Conservation (phyloP, 2,113 vertebrate species). For the Aptenodytes forsteri region DNA sequence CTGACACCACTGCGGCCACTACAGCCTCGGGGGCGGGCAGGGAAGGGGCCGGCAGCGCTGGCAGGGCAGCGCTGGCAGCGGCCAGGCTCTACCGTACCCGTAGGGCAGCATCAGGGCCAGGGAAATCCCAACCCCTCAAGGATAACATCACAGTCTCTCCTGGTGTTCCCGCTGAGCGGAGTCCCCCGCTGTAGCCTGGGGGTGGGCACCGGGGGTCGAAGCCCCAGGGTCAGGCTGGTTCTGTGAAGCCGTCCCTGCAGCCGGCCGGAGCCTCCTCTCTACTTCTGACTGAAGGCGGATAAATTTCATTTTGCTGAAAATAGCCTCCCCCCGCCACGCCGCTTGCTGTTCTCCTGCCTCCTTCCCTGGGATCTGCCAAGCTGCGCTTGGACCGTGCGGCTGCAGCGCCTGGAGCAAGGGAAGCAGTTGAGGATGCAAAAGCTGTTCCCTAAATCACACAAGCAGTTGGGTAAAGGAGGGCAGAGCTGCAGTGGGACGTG, state of each 20-base stretch:
- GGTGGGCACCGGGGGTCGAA: neutral
- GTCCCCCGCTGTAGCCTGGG: rapidly evolving
- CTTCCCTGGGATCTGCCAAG: neutral
- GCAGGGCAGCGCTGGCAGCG: neutral
- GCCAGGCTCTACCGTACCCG: neutral
- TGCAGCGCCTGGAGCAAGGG: neutral
- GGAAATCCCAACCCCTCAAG: neutral
- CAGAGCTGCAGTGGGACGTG: rapidly evolving
- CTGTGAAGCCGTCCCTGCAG: neutral
- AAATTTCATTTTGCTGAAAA: neutral
- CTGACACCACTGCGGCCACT: neutral
- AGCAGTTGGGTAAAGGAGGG: neutral
- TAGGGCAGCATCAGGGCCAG: neutral
- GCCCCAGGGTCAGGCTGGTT: rapidly evolving
- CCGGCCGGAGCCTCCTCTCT: neutral
- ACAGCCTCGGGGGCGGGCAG: neutral
- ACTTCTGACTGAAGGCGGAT: rapidly evolving
- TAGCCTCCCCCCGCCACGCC: rapidly evolving
- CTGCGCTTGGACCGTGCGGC: rapidly evolving
- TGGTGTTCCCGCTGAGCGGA: rapidly evolving
- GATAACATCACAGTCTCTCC: neutral
- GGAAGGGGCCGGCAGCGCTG: neutral
- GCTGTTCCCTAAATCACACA: rapidly evolving
- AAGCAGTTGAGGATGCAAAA: neutral
- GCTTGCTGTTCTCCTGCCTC: neutral